Conservation (phyloP, 1,140 invertebrate species). For the Globodera ellingtonae region DNA sequence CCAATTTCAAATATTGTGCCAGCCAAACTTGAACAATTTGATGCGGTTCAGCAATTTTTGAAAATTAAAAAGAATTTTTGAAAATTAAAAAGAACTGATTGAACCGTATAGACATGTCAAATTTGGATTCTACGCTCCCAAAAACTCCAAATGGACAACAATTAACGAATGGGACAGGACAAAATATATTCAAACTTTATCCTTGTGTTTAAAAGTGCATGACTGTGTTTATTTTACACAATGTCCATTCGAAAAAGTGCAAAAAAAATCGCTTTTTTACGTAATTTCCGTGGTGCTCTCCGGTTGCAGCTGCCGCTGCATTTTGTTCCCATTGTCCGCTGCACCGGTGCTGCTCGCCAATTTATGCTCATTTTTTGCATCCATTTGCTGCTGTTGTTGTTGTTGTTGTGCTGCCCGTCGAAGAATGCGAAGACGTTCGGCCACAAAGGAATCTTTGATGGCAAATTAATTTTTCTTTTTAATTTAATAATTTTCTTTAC, state of each 20-base stretch:
- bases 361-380: background rate
- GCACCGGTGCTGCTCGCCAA: background rate
- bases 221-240: no score
- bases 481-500: no score
- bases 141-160: no score
- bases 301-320: constrained; percentile 1
- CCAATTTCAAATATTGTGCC: background rate
- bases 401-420: background rate
- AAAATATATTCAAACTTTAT: background rate
- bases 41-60: background rate
- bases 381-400: constrained; percentile 12
- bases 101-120: background rate
- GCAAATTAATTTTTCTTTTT: background rate
- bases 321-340: no score
- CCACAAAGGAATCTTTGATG: constrained; percentile 26
- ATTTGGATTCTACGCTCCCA: no score
- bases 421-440: constrained; percentile 30
- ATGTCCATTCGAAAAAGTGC: background rate
- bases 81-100: background rate
- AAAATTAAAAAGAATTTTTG: background rate
- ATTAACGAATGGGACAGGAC: no score
- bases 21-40: background rate
- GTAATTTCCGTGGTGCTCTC: constrained; percentile 48
- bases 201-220: background rate
- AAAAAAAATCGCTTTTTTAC: background rate